Percentiles rank a stretch among this genome's conserved stretches.
These are phyloP conservation scores for Trichogramma pretiosum DNA, from an alignment of 1,140 invertebrate genomes.

Conservation along the genomic window DNA sequence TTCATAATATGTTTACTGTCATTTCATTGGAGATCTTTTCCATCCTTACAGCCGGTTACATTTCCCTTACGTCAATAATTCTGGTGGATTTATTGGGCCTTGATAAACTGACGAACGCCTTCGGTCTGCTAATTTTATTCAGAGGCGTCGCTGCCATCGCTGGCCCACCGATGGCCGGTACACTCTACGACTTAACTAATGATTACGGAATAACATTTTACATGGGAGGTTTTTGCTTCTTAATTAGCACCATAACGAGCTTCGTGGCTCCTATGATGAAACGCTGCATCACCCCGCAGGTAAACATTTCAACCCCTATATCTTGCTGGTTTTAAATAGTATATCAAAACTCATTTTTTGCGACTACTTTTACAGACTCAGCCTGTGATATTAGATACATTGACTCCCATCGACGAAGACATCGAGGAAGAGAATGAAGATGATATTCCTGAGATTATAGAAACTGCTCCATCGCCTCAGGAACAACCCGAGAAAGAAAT, in stretches of 20 bases:
- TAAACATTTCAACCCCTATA: slow-evolving; percentile 16
- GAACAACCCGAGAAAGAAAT: slow-evolving; percentile 50
- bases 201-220: slow-evolving; percentile 85
- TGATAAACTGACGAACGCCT: slow-evolving; percentile 93
- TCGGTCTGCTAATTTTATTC: slow-evolving; percentile 90
- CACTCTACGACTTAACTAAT: slow-evolving; percentile 77
- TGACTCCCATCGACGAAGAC: slow-evolving; percentile 73
- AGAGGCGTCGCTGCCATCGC: slow-evolving; percentile 85
- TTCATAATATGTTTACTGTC: neutral
- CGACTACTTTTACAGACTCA: slow-evolving; percentile 42
- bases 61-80: slow-evolving; percentile 95
- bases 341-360: neutral
- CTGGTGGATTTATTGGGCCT: slow-evolving; percentile 90
- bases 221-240: slow-evolving; percentile 82
- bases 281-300: slow-evolving; percentile 47
- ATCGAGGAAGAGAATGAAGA: slow-evolving; percentile 69
- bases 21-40: neutral
- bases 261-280: slow-evolving; percentile 74
- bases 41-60: slow-evolving; percentile 74
- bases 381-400: slow-evolving; percentile 57
- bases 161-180: slow-evolving; percentile 73
- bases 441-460: slow-evolving; percentile 57
- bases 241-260: slow-evolving; percentile 73
- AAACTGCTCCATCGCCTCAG: slow-evolving; percentile 54
- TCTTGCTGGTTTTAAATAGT: neutral